Conservation (phyloP, 2,888 invertebrate species). For the Thecocarcelia acutangulata region DNA sequence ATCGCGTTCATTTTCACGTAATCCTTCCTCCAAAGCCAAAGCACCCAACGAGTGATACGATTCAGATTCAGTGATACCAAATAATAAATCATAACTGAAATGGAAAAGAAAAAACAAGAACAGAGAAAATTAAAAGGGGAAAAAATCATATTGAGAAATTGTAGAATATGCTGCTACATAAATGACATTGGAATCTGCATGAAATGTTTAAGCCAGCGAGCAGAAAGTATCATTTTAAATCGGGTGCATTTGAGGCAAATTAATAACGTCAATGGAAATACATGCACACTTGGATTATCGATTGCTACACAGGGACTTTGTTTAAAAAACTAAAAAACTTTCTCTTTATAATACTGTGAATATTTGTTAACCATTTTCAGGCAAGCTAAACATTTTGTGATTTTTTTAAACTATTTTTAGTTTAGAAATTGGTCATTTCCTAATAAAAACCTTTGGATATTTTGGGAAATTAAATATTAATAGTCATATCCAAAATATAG, state of each 20-base stretch:
- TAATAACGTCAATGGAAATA: neutral
- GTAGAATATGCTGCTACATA: constrained; percentile 23
- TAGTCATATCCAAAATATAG: too few relatives aligned
- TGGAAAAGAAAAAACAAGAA: constrained; percentile 48
- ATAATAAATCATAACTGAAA: constrained; percentile 90
- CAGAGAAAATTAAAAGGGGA: neutral
- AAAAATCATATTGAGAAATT: neutral
- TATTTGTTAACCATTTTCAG: too few relatives aligned
- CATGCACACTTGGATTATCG: neutral
- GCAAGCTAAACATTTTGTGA: too few relatives aligned
- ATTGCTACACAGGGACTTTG: neutral
- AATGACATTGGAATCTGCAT: constrained; percentile 2
- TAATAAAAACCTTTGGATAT: too few relatives aligned
- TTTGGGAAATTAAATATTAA: too few relatives aligned
- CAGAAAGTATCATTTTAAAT: neutral
- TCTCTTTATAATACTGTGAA: too few relatives aligned
- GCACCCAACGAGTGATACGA: constrained; percentile 89
- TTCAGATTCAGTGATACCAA: constrained; percentile 92
- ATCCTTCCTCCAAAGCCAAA: constrained; percentile 86
- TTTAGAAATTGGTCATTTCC: too few relatives aligned
- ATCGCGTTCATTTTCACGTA: constrained; percentile 89
- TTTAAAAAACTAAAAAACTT: too few relatives aligned
- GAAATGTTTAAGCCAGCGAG: neutral
- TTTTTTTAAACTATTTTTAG: too few relatives aligned
- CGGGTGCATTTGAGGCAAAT: neutral